phyloP scores from a whole-genome alignment of 2,888 invertebrate species.

The Cerceris rybyensis region DNA sequence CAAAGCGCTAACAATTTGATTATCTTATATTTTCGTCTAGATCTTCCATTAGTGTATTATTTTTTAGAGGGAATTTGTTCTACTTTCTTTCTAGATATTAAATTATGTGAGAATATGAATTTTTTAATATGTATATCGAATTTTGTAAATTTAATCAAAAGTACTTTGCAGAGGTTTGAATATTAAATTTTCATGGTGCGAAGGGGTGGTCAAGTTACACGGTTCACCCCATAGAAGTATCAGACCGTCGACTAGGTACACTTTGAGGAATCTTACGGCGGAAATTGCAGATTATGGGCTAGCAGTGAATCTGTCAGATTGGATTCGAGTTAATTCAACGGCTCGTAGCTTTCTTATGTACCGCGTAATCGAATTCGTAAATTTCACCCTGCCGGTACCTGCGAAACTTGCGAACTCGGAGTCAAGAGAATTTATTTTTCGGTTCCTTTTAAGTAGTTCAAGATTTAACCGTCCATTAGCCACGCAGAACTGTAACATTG shows the following conservation, averaged over 20 bases:
- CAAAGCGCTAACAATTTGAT: too few species aligned
- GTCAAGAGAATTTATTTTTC: conserved; percentile 4
- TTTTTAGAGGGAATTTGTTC: too few species aligned
- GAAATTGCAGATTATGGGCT: conserved; percentile 15
- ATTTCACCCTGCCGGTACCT: not conserved
- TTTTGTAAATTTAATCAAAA: too few species aligned
- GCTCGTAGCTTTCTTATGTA: conserved; percentile 10
- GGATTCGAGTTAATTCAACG: conserved; percentile 15
- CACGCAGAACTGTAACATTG: not conserved
- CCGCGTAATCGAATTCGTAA: conserved; percentile 20
- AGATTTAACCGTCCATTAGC: not conserved
- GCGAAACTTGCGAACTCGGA: not conserved
- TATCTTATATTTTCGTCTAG: too few species aligned
- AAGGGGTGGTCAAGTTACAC: too few species aligned
- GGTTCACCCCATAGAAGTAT: too few species aligned
- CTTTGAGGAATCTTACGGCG: conserved; percentile 2
- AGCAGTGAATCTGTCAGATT: conserved; percentile 8
- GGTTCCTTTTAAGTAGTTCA: not conserved
- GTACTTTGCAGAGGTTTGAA: too few species aligned
- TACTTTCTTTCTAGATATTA: too few species aligned
- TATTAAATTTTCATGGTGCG: too few species aligned
- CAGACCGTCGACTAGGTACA: not conserved
- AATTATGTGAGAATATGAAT: too few species aligned
- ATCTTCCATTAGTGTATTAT: too few species aligned
- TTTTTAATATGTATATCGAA: too few species aligned